Evolutionary conservation across 2,888 invertebrate genomes (phyloP), one percentile per base, ranked within the genome.

Genomic region (Limenitis camilla): DNA sequence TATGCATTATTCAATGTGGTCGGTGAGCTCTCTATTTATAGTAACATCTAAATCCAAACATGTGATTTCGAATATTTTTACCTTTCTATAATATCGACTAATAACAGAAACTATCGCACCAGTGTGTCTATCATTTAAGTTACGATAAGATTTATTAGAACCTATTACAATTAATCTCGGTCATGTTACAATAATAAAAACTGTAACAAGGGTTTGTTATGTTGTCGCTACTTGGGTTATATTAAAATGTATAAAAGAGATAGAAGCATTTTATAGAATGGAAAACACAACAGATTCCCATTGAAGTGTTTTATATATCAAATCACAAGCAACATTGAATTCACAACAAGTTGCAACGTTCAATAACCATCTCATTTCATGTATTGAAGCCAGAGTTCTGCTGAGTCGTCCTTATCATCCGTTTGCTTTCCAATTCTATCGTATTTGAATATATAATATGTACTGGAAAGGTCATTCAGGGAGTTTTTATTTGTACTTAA

Each of bases 371-470:
- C 51, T 54, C 49, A 51, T 53, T 53, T 52, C 42, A 54, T 35
- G 54, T 32, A 36, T 38, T 31, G 46, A 30, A 46, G 49, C 29
- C 46, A 43, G 31, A 36, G 31, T 50, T 48, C 36, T 53, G 28
- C 33, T n/a, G 47, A 55, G 47, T 47, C 52, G 49, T 49, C 35
- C 36, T 35, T 35, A 45, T 39, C 52, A 52, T 49, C 53, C 39
- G 47, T 59, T 57, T 57, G 52, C 50, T 40, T 56, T 57, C 48
- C 57, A 52, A 53, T 50, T 59, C 52, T 41, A 50, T 28, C 50
- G 45, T 52, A 55, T 59, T 57, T 55, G 40, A 45, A 51, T 53
- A 50, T 51, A 50, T 55, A 58, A 59, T 54, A 38, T 52, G 36
- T 30, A 9, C n/a, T 35, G 28, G 4, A 33, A 35, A 32, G 19